phyloP scores from a whole-genome alignment of 1,140 invertebrate genomes.

The Schlechtendalia chinensis region DNA sequence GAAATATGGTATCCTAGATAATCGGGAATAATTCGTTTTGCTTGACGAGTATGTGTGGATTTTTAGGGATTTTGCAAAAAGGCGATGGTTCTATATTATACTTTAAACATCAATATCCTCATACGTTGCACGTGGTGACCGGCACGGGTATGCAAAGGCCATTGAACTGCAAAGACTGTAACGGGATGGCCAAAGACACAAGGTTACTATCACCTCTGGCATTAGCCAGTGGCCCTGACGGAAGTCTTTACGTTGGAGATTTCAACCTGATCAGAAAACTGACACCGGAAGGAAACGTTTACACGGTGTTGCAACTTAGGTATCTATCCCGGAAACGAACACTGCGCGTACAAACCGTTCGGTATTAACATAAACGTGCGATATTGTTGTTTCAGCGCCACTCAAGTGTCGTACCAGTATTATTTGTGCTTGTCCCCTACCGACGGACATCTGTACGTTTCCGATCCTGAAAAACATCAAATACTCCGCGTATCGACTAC shows the following conservation, averaged over 20 bases:
- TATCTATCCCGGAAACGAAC: conserved; percentile 55
- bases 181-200: conserved; percentile 81
- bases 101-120: conserved; percentile 82
- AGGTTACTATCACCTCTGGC: conserved; percentile 87
- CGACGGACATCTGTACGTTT: conserved; percentile 92
- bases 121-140: conserved; percentile 87
- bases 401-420: conserved; percentile 92
- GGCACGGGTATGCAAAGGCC: conserved; percentile 86
- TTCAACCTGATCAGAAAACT: conserved; percentile 93
- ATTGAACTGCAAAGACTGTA: conserved; percentile 75
- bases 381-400: conserved; percentile 71
- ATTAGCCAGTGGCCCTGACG: conserved; percentile 89
- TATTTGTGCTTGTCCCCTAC: conserved; percentile 92
- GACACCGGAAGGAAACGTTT: conserved; percentile 85
- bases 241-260: conserved; percentile 94
- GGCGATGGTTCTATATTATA: conserved; percentile 92
- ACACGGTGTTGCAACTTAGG: conserved; percentile 90
- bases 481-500: conserved; percentile 73
- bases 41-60: not conserved
- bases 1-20: too few species aligned
- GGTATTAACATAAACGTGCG: too few species aligned
- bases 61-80: conserved; percentile 81
- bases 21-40: too few species aligned
- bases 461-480: conserved; percentile 90
- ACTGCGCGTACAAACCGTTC: too few species aligned